phyloP scores from a whole-genome alignment of 2,113 vertebrate species.

The Tauraco erythrolophus region DNA sequence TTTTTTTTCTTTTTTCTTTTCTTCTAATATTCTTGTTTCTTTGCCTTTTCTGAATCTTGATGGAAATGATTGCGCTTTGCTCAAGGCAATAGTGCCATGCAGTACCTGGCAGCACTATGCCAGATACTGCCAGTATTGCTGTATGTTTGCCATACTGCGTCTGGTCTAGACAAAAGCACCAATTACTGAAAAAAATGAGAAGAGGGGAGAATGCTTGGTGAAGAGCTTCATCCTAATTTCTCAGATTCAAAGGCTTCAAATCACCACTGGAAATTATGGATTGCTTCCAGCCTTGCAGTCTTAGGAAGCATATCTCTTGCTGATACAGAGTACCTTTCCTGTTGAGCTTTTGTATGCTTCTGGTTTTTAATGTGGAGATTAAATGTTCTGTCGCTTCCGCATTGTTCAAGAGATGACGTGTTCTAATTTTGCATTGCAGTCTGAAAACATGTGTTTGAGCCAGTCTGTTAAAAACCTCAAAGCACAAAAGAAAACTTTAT shows the following conservation, averaged over 20 bases:
- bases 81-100: background rate
- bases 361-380: background rate
- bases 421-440: constrained; percentile 65
- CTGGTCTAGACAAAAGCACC: background rate
- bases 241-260: background rate
- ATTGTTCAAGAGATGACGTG: background rate
- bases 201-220: background rate
- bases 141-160: background rate
- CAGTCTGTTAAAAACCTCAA: constrained; percentile 76
- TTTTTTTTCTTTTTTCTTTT: background rate
- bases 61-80: background rate
- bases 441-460: constrained; percentile 83
- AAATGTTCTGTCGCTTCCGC: background rate
- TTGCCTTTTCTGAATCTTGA: background rate
- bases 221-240: background rate
- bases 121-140: background rate
- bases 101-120: background rate
- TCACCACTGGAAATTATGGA: background rate
- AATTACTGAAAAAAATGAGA: background rate
- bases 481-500: constrained; percentile 79
- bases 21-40: background rate
- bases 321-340: background rate
- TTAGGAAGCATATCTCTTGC: background rate
- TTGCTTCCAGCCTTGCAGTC: background rate
- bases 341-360: background rate